A percentile compares a stretch with the other conserved stretches of the same genome.
These are phyloP conservation scores for Drosophila vallismaia DNA, from an alignment of 2,888 invertebrate species.

Conservation along the genomic window DNA sequence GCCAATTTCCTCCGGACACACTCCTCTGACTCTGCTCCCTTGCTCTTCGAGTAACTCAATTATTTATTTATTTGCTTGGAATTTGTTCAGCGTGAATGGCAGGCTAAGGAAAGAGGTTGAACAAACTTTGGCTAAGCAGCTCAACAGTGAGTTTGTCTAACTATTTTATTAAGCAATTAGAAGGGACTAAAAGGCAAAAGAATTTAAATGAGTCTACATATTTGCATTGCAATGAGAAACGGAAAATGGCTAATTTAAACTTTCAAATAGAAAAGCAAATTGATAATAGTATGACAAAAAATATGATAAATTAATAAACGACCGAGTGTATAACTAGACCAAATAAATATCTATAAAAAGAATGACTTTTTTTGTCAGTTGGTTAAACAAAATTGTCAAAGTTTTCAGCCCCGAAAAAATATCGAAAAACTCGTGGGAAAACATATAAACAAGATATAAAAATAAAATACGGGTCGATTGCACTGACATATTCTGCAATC, in stretches of 20 bases:
- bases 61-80: slow-evolving; percentile 44
- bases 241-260: background rate
- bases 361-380: slow-evolving; percentile 16
- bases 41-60: slow-evolving; percentile 35
- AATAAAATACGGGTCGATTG: slow-evolving; percentile 43
- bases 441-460: slow-evolving; percentile 8
- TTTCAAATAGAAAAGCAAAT: background rate
- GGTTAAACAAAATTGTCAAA: background rate
- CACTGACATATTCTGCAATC: slow-evolving; percentile 25
- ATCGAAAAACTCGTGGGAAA: slow-evolving; percentile 4
- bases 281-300: too few relatives aligned
- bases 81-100: slow-evolving; percentile 3
- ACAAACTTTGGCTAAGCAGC: slow-evolving; percentile 19
- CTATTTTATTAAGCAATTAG: slow-evolving; percentile 25
- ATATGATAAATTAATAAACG: too few relatives aligned
- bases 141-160: slow-evolving; percentile 9
- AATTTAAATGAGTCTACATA: background rate
- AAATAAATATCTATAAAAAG: background rate
- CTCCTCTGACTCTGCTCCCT: background rate
- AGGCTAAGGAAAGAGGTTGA: slow-evolving; percentile 2
- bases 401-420: background rate
- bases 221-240: slow-evolving; percentile 2
- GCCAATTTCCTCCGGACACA: slow-evolving; percentile 21
- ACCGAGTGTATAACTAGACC: background rate
- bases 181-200: background rate